A percentile compares a stretch with the other conserved stretches of the same genome.
phyloP scores from a whole-genome alignment of 1,140 invertebrate genomes.

The Drosophila dunni region DNA sequence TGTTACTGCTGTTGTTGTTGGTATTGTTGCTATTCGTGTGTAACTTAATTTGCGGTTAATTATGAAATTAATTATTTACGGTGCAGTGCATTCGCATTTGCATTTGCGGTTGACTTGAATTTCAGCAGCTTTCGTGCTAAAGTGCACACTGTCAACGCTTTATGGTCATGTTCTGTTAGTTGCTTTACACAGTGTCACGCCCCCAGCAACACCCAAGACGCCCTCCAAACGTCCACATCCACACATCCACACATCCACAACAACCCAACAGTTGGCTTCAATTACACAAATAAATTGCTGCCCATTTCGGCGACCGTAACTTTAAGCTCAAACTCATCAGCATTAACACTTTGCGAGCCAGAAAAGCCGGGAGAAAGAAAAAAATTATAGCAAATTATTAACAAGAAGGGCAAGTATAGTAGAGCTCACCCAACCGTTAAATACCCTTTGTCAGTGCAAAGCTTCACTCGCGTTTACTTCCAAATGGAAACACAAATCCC shows the following conservation, averaged over 20 bases:
- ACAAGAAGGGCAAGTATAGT: conserved; percentile 5
- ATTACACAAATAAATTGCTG: conserved; percentile 54
- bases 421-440: too few relatives aligned
- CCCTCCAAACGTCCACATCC: too few relatives aligned
- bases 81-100: conserved; percentile 57
- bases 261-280: conserved; percentile 23
- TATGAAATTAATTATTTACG: conserved; percentile 79
- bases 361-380: background rate
- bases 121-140: conserved; percentile 28
- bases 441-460: too few relatives aligned
- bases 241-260: background rate
- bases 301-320: conserved; percentile 33
- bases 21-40: conserved; percentile 51
- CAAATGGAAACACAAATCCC: too few relatives aligned
- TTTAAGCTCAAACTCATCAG: conserved; percentile 13
- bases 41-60: conserved; percentile 77
- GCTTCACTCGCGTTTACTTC: too few relatives aligned
- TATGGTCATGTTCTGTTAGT: conserved; percentile 42
- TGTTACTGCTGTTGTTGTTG: conserved; percentile 31
- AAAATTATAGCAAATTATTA: conserved; percentile 45
- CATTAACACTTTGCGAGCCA: conserved; percentile 39
- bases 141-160: conserved; percentile 47
- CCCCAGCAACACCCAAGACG: background rate
- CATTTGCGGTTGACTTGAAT: conserved; percentile 41
- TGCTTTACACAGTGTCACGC: conserved; percentile 1